A percentile compares a stretch with the other conserved stretches of the same genome.
These are phyloP conservation scores for Cyprinodon variegatus DNA, from an alignment of 2,113 vertebrate genomes.

Conservation along the genomic window DNA sequence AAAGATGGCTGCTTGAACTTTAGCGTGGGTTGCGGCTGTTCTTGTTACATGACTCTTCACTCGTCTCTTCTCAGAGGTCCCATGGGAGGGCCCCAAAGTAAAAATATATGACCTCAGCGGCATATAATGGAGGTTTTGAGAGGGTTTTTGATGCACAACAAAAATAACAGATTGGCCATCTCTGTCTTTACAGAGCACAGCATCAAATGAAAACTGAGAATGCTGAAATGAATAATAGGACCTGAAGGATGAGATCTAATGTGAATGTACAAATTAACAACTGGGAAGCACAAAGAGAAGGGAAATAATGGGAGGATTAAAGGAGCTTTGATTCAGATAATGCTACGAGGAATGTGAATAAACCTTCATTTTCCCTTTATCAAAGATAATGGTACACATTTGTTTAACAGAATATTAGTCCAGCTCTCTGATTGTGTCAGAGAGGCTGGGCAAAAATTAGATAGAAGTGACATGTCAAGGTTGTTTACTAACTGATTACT, in stretches of 20 bases:
- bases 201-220: too few species aligned
- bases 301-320: slow-evolving; percentile 48
- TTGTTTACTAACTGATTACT: slow-evolving; percentile 12
- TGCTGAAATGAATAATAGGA: not conserved
- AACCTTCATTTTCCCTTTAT: slow-evolving; percentile 49
- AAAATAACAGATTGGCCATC: slow-evolving; percentile 9
- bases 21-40: slow-evolving; percentile 24
- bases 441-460: not conserved
- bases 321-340: slow-evolving; percentile 41
- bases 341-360: slow-evolving; percentile 42
- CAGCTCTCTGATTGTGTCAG: slow-evolving; percentile 10
- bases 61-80: slow-evolving; percentile 49
- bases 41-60: slow-evolving; percentile 4
- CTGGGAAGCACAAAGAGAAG: slow-evolving; percentile 30
- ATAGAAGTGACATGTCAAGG: not conserved
- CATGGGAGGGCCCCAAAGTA: slow-evolving; percentile 45
- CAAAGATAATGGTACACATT: slow-evolving; percentile 44
- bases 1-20: slow-evolving; percentile 29
- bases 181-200: slow-evolving; percentile 62
- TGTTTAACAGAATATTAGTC: slow-evolving; percentile 28
- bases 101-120: slow-evolving; percentile 49
- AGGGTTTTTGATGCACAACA: slow-evolving; percentile 45
- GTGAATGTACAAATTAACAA: not conserved
- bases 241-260: not conserved
- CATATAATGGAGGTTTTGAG: slow-evolving; percentile 52